A percentile compares a stretch with the other conserved stretches of the same genome.
These are phyloP conservation scores for Meandrusa payeni DNA, from an alignment of 2,888 invertebrate genomes.

Conservation along the genomic window DNA sequence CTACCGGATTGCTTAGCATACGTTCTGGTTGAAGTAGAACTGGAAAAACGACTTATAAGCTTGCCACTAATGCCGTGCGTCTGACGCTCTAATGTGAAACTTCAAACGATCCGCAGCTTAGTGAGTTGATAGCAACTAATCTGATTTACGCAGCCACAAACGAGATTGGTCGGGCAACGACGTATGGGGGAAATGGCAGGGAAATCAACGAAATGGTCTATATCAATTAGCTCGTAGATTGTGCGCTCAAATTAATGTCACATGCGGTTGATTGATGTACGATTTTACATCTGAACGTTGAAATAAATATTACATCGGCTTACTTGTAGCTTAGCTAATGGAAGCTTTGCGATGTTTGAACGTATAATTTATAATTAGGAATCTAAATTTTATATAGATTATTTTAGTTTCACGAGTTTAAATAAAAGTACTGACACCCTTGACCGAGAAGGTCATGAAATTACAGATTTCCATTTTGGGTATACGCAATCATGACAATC, in stretches of 20 bases:
- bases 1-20: neutral
- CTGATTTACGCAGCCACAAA: slow-evolving; percentile 44
- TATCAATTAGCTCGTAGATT: slow-evolving; percentile 24
- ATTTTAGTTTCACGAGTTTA: too few species aligned
- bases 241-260: neutral
- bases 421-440: too few species aligned
- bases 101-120: slow-evolving; percentile 1
- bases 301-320: too few species aligned
- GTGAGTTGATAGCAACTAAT: slow-evolving; percentile 44
- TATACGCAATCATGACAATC: too few species aligned
- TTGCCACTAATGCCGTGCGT: neutral
- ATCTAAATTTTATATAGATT: too few species aligned
- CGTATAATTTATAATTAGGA: too few species aligned
- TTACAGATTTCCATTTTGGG: too few species aligned
- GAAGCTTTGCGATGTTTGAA: too few species aligned
- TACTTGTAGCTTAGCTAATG: too few species aligned
- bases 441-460: too few species aligned
- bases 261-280: neutral
- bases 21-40: neutral
- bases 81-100: slow-evolving; percentile 1
- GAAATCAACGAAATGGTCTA: slow-evolving; percentile 37
- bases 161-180: slow-evolving; percentile 34
- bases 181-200: slow-evolving; percentile 42
- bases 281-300: too few species aligned
- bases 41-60: neutral